Conservation (phyloP, 2,113 vertebrate species). For the Athene noctua region DNA sequence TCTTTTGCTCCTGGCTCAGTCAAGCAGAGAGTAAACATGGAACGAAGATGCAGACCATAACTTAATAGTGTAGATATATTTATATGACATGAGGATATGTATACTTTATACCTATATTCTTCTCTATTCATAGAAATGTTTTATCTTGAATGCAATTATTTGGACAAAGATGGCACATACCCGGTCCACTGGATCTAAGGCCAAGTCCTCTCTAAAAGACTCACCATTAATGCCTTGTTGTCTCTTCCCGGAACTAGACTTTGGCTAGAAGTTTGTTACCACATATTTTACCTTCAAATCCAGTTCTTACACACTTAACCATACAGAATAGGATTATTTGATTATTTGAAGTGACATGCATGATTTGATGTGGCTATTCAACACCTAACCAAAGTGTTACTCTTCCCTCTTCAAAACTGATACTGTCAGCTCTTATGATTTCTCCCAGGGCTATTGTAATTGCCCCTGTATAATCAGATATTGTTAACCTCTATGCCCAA, state of each 20-base stretch:
- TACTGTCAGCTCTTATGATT: background rate
- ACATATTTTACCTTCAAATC: background rate
- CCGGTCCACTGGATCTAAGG: background rate
- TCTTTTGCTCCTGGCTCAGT: background rate
- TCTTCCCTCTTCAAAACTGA: background rate
- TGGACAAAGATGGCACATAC: background rate
- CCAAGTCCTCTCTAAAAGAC: background rate
- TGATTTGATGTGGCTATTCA: background rate
- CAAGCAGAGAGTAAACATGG: background rate
- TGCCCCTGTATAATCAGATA: background rate
- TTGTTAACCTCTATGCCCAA: background rate
- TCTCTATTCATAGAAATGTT: background rate
- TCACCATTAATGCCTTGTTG: background rate
- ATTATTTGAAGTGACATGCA: background rate
- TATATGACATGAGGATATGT: background rate
- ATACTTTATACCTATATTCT: background rate
- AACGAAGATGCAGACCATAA: background rate
- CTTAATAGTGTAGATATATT: background rate
- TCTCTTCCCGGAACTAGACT: background rate
- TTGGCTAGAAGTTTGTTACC: background rate
- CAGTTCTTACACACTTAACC: background rate
- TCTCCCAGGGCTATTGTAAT: background rate
- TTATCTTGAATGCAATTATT: background rate
- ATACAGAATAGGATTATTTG: background rate
- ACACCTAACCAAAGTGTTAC: background rate